These are phyloP conservation scores for Strigamia transsilvanica DNA, from an alignment of 2,888 invertebrate species.

Conservation along the genomic window DNA sequence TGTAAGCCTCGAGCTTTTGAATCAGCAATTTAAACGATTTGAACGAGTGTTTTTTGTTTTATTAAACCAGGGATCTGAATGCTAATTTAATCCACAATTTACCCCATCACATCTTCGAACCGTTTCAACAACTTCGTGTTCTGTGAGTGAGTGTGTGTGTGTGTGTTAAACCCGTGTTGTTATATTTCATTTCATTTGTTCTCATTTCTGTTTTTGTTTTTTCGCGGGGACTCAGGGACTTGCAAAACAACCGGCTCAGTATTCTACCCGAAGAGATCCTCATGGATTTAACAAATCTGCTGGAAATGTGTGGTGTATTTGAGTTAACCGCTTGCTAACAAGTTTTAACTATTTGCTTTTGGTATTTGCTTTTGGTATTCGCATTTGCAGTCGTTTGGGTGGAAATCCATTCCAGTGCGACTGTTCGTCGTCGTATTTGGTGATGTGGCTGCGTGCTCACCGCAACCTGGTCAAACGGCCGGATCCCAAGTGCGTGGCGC, in stretches of 20 bases:
- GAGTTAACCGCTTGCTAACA: too few species aligned
- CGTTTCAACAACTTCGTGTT: constrained; percentile 28
- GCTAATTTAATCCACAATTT: constrained; percentile 7
- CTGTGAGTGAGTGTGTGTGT: background rate
- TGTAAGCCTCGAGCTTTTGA: constrained; percentile 14
- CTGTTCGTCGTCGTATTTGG: constrained; percentile 30
- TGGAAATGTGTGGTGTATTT: background rate
- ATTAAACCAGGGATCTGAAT: background rate
- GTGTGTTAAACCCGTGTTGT: background rate
- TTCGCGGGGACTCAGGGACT: background rate
- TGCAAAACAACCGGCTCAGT: background rate
- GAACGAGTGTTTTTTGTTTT: too few species aligned
- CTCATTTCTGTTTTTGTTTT: background rate
- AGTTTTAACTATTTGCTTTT: too few species aligned
- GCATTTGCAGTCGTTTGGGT: constrained; percentile 2
- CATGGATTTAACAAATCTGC: constrained; percentile 23
- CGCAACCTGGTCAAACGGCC: background rate
- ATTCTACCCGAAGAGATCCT: background rate
- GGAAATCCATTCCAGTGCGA: constrained; percentile 48
- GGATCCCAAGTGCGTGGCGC: constrained; percentile 22
- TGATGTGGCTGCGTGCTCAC: constrained; percentile 22
- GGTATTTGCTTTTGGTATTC: background rate
- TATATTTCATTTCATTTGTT: background rate
- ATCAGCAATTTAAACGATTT: background rate
- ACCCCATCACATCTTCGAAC: constrained; percentile 27